Evolutionary conservation across 2,113 vertebrate genomes (phyloP).

Genomic region (Xenotilapia caudafasciata): DNA sequence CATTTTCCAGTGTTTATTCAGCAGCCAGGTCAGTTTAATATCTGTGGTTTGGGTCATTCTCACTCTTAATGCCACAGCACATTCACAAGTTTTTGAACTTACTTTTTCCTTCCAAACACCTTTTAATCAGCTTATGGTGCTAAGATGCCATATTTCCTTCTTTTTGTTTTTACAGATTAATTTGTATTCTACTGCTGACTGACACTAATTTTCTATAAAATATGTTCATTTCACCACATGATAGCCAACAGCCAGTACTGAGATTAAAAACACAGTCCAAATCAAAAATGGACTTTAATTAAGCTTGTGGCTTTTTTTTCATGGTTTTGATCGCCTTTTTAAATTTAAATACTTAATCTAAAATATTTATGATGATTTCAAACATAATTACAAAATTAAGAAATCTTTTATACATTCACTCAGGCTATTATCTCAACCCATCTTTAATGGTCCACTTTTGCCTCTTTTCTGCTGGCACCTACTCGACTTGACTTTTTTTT

Average conservation of each 20-base stretch:
- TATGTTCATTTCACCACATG: neutral
- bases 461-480: neutral
- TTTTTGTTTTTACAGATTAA: neutral
- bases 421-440: neutral
- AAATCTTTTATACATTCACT: neutral
- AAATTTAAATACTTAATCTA: neutral
- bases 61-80: neutral
- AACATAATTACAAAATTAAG: neutral
- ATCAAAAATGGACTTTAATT: neutral
- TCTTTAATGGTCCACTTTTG: neutral
- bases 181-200: neutral
- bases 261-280: neutral
- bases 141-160: neutral
- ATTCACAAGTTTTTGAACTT: neutral
- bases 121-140: neutral
- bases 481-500: neutral
- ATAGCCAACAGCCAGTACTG: neutral
- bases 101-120: neutral
- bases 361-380: neutral
- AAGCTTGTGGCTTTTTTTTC: neutral
- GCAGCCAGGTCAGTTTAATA: constrained; percentile 82
- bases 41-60: neutral
- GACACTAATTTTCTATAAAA: neutral
- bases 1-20: constrained; percentile 96
- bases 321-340: neutral